phyloP scores from a whole-genome alignment of 2,797 vertebrate genomes.

The Sitta carolinensis region DNA sequence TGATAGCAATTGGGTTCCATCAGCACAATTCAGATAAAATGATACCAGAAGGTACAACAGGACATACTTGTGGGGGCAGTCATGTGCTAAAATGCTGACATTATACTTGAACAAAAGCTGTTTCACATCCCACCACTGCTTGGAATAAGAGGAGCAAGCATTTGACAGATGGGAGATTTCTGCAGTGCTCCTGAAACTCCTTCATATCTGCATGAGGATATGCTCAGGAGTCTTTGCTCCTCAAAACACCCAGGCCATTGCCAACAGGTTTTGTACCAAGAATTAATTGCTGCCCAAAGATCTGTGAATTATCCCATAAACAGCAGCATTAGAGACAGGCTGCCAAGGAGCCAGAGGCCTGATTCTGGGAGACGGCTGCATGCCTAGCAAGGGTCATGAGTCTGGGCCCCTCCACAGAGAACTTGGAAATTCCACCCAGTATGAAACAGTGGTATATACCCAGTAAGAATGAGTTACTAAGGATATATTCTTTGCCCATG shows the following conservation, averaged over 20 bases:
- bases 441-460: background rate
- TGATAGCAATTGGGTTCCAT: background rate
- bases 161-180: background rate
- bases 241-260: background rate
- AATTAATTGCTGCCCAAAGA: background rate
- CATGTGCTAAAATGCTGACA: fast-evolving
- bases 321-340: background rate
- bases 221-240: background rate
- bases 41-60: background rate
- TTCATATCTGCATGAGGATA: background rate
- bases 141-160: background rate
- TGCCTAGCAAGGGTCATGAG: background rate
- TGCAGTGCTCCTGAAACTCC: background rate
- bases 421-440: background rate
- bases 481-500: background rate
- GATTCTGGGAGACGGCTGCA: background rate
- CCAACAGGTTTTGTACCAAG: background rate
- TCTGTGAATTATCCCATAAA: background rate
- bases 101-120: background rate
- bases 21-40: background rate
- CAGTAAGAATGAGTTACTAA: background rate
- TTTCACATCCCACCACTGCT: background rate
- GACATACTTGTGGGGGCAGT: background rate
- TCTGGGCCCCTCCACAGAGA: background rate
- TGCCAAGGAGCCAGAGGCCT: background rate